Percentiles rank a stretch among this genome's conserved stretches.
Conservation (phyloP, 2,113 vertebrate genomes). For the Mungos mungo region DNA sequence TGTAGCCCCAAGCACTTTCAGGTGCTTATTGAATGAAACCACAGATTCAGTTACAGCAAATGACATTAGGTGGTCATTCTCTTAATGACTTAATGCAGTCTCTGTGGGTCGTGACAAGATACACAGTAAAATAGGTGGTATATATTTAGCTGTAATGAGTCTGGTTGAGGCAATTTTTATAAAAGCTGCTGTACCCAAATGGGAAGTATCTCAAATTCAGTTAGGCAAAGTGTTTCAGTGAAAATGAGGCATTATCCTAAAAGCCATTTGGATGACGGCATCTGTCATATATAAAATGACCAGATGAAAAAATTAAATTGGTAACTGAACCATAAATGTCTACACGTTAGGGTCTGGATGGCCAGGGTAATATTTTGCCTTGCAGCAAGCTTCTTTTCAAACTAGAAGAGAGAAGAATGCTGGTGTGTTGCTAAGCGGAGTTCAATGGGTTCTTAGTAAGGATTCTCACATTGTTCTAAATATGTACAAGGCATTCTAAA, state of each 20-base stretch:
- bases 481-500: background rate
- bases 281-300: slow-evolving; percentile 5
- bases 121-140: slow-evolving; percentile 70
- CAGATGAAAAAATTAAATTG: slow-evolving; percentile 33
- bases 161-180: slow-evolving; percentile 72
- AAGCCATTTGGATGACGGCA: slow-evolving; percentile 62
- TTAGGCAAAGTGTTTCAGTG: slow-evolving; percentile 67
- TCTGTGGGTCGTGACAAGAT: slow-evolving; percentile 64
- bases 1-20: slow-evolving; percentile 22
- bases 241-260: slow-evolving; percentile 67
- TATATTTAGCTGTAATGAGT: slow-evolving; percentile 62
- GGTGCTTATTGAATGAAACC: slow-evolving; percentile 68
- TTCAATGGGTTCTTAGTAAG: background rate
- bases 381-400: background rate
- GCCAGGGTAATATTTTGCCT: background rate
- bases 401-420: background rate
- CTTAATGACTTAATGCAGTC: slow-evolving; percentile 82
- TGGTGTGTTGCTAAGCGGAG: background rate
- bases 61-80: slow-evolving; percentile 60
- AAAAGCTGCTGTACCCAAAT: slow-evolving; percentile 68
- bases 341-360: background rate
- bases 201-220: slow-evolving; percentile 34
- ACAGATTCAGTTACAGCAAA: slow-evolving; percentile 73
- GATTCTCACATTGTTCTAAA: background rate
- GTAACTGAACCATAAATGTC: background rate